Conservation (phyloP, 2,888 invertebrate species). For the Caenorhabditis plicata region DNA sequence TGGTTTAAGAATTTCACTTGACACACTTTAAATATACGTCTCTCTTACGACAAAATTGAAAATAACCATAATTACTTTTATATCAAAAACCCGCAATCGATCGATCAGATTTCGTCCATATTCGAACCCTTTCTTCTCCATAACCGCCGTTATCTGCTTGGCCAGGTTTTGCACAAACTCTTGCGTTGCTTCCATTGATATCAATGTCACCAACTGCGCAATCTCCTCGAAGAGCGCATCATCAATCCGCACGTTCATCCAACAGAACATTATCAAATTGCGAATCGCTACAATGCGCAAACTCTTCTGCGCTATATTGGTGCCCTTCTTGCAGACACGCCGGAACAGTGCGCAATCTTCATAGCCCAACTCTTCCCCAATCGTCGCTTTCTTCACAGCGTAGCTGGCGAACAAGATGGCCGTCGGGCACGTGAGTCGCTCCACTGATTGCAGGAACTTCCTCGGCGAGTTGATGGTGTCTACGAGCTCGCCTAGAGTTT, state of each 20-base stretch:
- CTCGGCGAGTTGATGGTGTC: slow-evolving; percentile 12
- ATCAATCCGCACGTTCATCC: slow-evolving; percentile 8
- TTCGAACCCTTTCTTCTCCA: neutral
- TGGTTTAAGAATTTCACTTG: no score
- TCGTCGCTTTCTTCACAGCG: slow-evolving; percentile 2
- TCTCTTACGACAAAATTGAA: no score
- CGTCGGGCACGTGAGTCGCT: slow-evolving; percentile 26
- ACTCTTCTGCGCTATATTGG: slow-evolving; percentile 25
- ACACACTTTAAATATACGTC: no score
- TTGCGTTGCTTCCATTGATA: slow-evolving; percentile 7
- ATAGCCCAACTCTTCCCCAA: slow-evolving; percentile 1
- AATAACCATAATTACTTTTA: no score
- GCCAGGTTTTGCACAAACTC: neutral
- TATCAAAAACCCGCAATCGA: no score
- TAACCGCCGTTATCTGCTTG: neutral
- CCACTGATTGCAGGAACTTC: slow-evolving; percentile 14
- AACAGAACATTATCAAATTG: slow-evolving; percentile 17
- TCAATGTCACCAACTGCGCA: slow-evolving; percentile 5
- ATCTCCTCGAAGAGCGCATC: slow-evolving; percentile 13
- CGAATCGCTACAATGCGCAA: slow-evolving; percentile 18
- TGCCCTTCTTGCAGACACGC: slow-evolving; percentile 6
- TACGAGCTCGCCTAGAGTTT: slow-evolving; percentile 6
- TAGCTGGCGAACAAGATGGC: slow-evolving; percentile 24
- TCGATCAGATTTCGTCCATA: no score
- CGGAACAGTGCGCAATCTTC: slow-evolving; percentile 14